Percentiles rank a stretch among this genome's conserved stretches.
Evolutionary conservation across 2,888 invertebrate genomes (phyloP).

Genomic region (Phorcus lineatus): DNA sequence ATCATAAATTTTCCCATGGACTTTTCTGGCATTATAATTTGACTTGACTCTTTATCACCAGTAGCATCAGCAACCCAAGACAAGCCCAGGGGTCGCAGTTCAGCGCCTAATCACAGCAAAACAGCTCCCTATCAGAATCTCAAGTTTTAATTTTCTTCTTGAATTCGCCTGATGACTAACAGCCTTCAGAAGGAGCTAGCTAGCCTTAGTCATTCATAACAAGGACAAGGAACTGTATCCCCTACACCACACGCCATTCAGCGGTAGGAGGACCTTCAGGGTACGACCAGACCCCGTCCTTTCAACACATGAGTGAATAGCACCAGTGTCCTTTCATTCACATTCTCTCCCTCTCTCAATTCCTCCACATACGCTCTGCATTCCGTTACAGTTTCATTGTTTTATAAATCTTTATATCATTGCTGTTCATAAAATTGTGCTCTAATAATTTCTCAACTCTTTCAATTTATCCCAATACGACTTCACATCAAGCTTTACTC

Average conservation of each 20-base stretch:
- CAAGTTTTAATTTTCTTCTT: conserved; percentile 1
- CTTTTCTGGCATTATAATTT: neutral
- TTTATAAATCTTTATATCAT: no score
- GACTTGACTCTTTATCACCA: neutral
- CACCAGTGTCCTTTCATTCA: no score
- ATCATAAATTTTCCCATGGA: neutral
- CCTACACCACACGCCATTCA: neutral
- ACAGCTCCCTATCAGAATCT: neutral
- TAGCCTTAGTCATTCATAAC: conserved; percentile 2
- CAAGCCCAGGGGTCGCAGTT: neutral
- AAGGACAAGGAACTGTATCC: neutral
- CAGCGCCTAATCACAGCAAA: conserved; percentile 3
- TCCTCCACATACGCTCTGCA: no score
- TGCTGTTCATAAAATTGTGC: no score
- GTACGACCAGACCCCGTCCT: no score
- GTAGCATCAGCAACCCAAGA: neutral
- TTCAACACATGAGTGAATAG: no score
- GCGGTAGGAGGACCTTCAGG: no score
- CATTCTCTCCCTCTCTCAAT: neutral
- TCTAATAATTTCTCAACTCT: no score
- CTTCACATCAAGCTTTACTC: no score
- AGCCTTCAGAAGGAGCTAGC: neutral
- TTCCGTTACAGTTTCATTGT: no score
- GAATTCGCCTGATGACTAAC: conserved; percentile 15
- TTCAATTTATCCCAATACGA: no score